Evolutionary conservation across 2,113 vertebrate genomes (phyloP).

Genomic region (Callorhinus ursinus): DNA sequence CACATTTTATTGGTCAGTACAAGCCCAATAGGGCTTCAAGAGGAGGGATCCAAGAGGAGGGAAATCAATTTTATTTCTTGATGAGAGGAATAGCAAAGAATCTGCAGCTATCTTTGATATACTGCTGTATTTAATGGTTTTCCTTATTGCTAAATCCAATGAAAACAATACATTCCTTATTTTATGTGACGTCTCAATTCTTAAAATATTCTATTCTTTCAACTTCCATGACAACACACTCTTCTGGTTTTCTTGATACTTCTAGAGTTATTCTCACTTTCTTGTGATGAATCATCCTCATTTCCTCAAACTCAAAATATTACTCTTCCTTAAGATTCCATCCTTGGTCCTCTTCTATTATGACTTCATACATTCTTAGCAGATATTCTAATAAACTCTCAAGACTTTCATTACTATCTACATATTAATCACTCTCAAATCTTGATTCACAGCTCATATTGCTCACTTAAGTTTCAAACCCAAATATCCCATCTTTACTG

Average conservation of each 20-base stretch:
- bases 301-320: background rate
- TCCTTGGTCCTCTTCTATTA: background rate
- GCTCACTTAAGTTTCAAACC: background rate
- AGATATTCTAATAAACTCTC: background rate
- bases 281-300: background rate
- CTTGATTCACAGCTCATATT: background rate
- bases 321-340: background rate
- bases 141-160: background rate
- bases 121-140: background rate
- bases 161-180: background rate
- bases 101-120: background rate
- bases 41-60: background rate
- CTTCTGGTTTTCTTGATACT: background rate
- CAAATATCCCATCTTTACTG: background rate
- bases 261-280: background rate
- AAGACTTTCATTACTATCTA: background rate
- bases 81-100: background rate
- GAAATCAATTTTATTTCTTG: background rate
- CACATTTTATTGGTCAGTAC: background rate
- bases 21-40: background rate
- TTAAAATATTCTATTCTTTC: background rate
- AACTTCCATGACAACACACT: background rate
- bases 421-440: background rate
- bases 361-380: background rate
- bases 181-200: background rate